Evolutionary conservation across 2,888 invertebrate genomes (phyloP).

Genomic region (Caenorhabditis panamensis): DNA sequence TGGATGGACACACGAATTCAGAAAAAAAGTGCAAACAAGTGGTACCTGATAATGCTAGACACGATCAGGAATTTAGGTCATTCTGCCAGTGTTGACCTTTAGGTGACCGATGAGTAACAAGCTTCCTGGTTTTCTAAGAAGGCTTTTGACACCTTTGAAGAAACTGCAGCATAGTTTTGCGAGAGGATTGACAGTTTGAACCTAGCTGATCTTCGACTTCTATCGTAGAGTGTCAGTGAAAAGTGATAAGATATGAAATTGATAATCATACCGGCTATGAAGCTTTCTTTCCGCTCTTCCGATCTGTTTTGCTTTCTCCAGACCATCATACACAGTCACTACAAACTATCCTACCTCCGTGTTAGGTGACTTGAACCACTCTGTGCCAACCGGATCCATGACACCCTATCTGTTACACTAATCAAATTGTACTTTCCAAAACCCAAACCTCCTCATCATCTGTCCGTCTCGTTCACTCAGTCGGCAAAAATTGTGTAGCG

Average conservation of each 20-base stretch:
- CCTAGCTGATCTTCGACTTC: too few species aligned
- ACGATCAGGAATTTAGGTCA: constrained; percentile 38
- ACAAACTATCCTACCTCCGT: constrained; percentile 16
- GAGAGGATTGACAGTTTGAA: too few species aligned
- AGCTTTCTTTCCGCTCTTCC: too few species aligned
- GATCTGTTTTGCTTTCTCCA: too few species aligned
- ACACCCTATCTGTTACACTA: constrained; percentile 41
- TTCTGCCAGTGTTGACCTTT: constrained; percentile 27
- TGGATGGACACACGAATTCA: background rate
- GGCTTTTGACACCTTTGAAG: background rate
- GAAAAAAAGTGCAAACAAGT: constrained; percentile 40
- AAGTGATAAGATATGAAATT: too few species aligned
- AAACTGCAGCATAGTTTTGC: too few species aligned
- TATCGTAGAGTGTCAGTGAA: too few species aligned
- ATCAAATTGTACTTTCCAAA: constrained; percentile 26
- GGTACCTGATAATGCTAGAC: constrained; percentile 41
- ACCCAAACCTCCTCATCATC: background rate
- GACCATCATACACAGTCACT: too few species aligned
- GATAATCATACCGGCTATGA: too few species aligned
- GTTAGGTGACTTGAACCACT: constrained; percentile 7
- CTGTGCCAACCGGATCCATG: constrained; percentile 16
- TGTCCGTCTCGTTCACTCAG: constrained; percentile 30
- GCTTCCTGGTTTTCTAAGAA: background rate
- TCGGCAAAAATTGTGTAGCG: constrained; percentile 33
- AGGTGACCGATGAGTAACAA: constrained; percentile 23